Evolutionary conservation across 2,113 vertebrate species (phyloP).

Genomic region (Oncorhynchus mykiss): DNA sequence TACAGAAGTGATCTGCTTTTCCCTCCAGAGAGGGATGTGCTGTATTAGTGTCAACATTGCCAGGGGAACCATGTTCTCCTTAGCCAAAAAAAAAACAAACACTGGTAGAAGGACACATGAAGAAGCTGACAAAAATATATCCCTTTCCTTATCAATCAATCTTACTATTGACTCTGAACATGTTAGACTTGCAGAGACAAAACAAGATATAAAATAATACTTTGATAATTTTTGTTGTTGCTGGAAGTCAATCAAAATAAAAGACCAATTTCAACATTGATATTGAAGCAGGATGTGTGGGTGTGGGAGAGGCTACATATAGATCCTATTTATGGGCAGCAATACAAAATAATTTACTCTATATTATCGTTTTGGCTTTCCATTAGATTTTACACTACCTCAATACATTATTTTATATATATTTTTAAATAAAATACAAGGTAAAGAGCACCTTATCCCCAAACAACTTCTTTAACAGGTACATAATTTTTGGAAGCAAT

Average conservation of each 20-base stretch:
- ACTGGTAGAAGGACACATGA: conserved; percentile 51
- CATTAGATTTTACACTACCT: conserved; percentile 65
- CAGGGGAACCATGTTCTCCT: conserved; percentile 9
- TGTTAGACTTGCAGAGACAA: conserved; percentile 27
- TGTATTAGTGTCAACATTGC: conserved; percentile 20
- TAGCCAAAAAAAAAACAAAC: conserved; percentile 54
- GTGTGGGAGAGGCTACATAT: conserved; percentile 69
- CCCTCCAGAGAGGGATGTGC: conserved; percentile 19
- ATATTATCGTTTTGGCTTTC: conserved; percentile 57
- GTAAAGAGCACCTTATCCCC: conserved; percentile 64
- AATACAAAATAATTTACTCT: conserved; percentile 71
- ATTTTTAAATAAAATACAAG: conserved; percentile 58
- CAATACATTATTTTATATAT: conserved; percentile 39
- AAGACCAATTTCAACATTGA: conserved; percentile 39
- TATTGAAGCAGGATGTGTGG: conserved; percentile 53
- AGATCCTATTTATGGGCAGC: conserved; percentile 59
- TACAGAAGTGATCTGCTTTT: conserved; percentile 37
- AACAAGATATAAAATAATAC: conserved; percentile 25
- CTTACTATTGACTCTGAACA: conserved; percentile 20
- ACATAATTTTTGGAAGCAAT: conserved; percentile 63
- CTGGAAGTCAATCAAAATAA: conserved; percentile 12
- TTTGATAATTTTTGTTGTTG: not conserved
- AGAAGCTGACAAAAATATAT: conserved; percentile 34
- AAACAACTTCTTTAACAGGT: conserved; percentile 36
- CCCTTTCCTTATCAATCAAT: conserved; percentile 18